phyloP scores from a whole-genome alignment of 2,113 vertebrate species.

The Ornithorhynchus anatinus region DNA sequence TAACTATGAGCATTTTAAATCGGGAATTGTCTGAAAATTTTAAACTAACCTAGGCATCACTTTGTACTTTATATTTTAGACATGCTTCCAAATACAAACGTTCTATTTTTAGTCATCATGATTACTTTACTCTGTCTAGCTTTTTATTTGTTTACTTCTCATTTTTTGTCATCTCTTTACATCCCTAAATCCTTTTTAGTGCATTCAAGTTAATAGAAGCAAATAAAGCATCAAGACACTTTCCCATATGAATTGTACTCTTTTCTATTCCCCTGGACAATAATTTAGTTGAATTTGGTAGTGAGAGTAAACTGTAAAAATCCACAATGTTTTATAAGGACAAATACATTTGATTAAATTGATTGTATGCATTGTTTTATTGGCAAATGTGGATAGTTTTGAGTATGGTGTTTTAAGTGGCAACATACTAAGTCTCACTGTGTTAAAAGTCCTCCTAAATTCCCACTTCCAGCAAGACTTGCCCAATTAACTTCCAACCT shows the following conservation, averaged over 20 bases:
- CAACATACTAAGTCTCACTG: no score
- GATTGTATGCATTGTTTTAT: slow-evolving; percentile 68
- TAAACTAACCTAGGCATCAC: no score
- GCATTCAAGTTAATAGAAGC: not conserved
- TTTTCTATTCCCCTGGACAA: slow-evolving; percentile 42
- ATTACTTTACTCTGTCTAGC: no score
- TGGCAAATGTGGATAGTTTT: slow-evolving; percentile 41
- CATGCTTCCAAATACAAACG: no score
- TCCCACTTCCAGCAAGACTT: no score
- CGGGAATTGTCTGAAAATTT: no score
- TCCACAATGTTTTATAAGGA: slow-evolving; percentile 61
- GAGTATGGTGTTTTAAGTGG: slow-evolving; percentile 47
- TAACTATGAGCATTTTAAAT: no score
- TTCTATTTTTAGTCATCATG: no score
- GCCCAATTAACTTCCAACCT: no score
- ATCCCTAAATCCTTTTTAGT: slow-evolving; percentile 45
- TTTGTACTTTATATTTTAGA: no score
- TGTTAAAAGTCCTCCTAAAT: no score
- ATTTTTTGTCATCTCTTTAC: not conserved
- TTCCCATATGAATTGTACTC: slow-evolving; percentile 47
- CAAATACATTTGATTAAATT: slow-evolving; percentile 64
- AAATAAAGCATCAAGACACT: slow-evolving; percentile 47
- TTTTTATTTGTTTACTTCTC: not conserved
- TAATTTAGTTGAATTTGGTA: slow-evolving; percentile 55
- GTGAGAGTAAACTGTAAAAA: slow-evolving; percentile 64